Base-by-base conservation (phyloP, 2,888 invertebrate genomes). In the Diachrysia chrysitis region DNA sequence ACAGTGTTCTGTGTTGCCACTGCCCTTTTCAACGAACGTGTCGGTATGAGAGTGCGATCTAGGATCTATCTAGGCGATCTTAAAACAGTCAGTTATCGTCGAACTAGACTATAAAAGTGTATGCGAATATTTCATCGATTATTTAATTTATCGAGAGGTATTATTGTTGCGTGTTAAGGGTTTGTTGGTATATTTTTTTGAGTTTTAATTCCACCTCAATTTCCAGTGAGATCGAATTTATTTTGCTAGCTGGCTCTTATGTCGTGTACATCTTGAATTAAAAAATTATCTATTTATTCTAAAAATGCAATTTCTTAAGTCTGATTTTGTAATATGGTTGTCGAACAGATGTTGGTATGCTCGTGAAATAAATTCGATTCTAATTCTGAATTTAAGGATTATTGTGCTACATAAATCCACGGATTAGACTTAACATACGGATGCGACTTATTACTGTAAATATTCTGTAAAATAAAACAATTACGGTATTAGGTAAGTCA, bases 401-500 rank as follows among this genome's bases (percentile, higher is more conserved):
- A 80, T 86, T 66, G 79, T 82, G 89, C 88, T 87, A 42, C n/a
- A 91, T 93, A 93, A 91, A 90, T 87, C 84, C 85, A 88, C 85
- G 85, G 85, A 83, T 87, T 79, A 79, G 78, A 85, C 84, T 78
- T 85, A 82, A 83, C 78, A 78, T 85, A 83, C 81, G 87, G 85
- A 88, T 79, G 85, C 86, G 86, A 81, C 78, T 85, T 80, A 76
- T 68, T 71, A 81, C 79, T 94, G 93, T 94, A 93, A 87, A 94
- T 94, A 94, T 82, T 88, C 79, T 93, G 93, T 93, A 94, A 88
- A 76, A 87, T 91, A 92, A 89, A 88, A 87, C 76, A 83, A 72
- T 85, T 87, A 83, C 81, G 85, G 82, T 80, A 71, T 76, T 85
- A 89, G 83, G 84, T 87, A 87, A 90, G 85, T 79, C 89, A 87